Evolutionary conservation across 2,113 vertebrate genomes (phyloP).

Genomic region (Agelaius tricolor): DNA sequence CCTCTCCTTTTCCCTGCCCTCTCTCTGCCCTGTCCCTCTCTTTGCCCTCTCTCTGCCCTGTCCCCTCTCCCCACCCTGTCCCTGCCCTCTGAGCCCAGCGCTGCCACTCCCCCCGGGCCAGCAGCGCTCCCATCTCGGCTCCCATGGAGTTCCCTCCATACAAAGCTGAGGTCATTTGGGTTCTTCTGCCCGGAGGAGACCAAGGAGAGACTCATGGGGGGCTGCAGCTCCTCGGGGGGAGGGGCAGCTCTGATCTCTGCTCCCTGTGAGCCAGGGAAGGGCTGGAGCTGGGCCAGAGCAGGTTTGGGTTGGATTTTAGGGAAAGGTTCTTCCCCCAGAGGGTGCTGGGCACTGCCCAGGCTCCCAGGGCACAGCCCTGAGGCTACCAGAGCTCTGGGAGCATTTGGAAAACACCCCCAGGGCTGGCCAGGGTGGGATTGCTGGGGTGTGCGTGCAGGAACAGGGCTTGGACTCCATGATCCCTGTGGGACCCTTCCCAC

Average conservation of each 20-base stretch:
- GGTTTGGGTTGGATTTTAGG: rapidly evolving
- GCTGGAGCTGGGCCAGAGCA: not conserved
- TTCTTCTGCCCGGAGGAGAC: not conserved
- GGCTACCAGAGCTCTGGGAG: not conserved
- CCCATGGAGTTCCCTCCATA: rapidly evolving
- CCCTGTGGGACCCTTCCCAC: not conserved
- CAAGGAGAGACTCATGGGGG: rapidly evolving
- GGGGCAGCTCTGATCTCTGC: not conserved
- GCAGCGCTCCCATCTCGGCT: not conserved
- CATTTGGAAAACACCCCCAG: rapidly evolving
- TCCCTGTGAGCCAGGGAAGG: rapidly evolving
- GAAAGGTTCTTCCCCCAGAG: not conserved
- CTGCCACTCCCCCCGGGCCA: not conserved
- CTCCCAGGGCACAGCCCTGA: not conserved
- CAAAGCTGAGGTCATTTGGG: rapidly evolving
- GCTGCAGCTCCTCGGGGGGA: not conserved
- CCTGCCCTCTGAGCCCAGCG: not conserved
- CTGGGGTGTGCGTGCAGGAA: not conserved
- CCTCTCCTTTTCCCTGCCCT: not conserved
- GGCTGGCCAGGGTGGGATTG: not conserved
- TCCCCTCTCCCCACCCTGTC: not conserved
- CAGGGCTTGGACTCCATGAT: not conserved
- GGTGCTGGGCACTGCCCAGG: not conserved
- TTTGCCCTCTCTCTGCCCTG: too few relatives aligned
- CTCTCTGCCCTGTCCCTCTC: too few relatives aligned